These are phyloP conservation scores for Perodicticus potto DNA, from an alignment of 2,797 vertebrate species.

Conservation along the genomic window DNA sequence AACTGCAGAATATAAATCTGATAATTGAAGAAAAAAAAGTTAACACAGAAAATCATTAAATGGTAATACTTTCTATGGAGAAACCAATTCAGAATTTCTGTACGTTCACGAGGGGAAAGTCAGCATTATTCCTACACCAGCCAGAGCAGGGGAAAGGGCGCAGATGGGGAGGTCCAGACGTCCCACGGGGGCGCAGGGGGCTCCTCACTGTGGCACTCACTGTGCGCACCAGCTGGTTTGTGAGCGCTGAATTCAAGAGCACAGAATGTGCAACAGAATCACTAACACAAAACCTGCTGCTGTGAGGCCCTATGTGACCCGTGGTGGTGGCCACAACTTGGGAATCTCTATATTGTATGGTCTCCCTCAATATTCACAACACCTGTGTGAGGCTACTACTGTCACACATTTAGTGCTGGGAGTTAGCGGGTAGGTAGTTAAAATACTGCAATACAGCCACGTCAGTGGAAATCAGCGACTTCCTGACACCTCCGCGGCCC, in stretches of 20 bases:
- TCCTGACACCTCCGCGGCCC: neutral
- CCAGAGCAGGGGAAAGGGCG: neutral
- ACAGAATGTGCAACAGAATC: neutral
- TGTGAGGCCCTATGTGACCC: neutral
- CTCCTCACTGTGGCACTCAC: neutral
- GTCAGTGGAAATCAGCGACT: neutral
- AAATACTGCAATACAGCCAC: neutral
- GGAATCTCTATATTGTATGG: neutral
- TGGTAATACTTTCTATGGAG: neutral
- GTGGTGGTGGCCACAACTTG: neutral
- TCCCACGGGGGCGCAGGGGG: too few relatives aligned
- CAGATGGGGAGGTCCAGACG: neutral
- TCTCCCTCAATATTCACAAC: neutral
- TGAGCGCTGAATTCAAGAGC: neutral
- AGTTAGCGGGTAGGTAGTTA: neutral
- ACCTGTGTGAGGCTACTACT: neutral
- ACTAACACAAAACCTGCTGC: neutral
- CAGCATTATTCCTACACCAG: neutral
- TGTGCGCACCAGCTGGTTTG: neutral
- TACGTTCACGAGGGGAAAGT: neutral
- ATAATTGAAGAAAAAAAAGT: conserved; percentile 61
- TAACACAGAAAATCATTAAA: conserved; percentile 51
- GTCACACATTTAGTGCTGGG: neutral
- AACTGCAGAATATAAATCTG: conserved; percentile 89
- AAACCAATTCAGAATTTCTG: conserved; percentile 16